A percentile compares a stretch with the other conserved stretches of the same genome.
Evolutionary conservation across 2,113 vertebrate species (phyloP).

Genomic region (Nematolebias whitei): DNA sequence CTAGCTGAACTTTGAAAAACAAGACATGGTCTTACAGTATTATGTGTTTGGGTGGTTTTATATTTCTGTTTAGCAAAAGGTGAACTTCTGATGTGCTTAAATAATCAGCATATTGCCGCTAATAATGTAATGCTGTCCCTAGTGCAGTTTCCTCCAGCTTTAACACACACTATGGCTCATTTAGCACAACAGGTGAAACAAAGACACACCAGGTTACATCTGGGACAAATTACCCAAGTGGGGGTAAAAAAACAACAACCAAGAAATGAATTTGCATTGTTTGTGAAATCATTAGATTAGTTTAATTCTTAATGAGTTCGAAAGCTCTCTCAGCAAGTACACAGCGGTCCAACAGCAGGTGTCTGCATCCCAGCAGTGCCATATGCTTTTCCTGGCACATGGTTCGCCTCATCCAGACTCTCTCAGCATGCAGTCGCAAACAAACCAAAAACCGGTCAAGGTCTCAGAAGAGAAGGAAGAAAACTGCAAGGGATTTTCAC

Average conservation of each 20-base stretch:
- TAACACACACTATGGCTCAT: too few species aligned
- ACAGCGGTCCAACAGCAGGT: conserved; percentile 66
- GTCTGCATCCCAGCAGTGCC: conserved; percentile 70
- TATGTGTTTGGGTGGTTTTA: too few species aligned
- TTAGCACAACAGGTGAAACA: not conserved
- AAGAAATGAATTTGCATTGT: conserved; percentile 63
- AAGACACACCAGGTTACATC: conserved; percentile 29
- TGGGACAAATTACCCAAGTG: conserved; percentile 21
- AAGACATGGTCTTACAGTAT: too few species aligned
- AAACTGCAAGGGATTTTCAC: conserved; percentile 51
- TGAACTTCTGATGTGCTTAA: too few species aligned
- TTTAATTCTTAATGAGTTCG: conserved; percentile 75
- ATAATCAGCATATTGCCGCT: too few species aligned
- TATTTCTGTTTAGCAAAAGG: too few species aligned
- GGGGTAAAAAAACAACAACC: conserved; percentile 53
- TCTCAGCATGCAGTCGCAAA: conserved; percentile 75
- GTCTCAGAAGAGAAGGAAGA: conserved; percentile 66
- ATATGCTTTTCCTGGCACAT: conserved; percentile 79
- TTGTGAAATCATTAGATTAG: conserved; percentile 73
- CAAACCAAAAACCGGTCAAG: conserved; percentile 78
- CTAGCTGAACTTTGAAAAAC: too few species aligned
- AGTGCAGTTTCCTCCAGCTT: not conserved
- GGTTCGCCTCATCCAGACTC: conserved; percentile 63
- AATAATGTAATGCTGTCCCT: not conserved
- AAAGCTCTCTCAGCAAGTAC: conserved; percentile 48